Conservation (phyloP, 1,140 invertebrate genomes). For the Psix sp. region DNA sequence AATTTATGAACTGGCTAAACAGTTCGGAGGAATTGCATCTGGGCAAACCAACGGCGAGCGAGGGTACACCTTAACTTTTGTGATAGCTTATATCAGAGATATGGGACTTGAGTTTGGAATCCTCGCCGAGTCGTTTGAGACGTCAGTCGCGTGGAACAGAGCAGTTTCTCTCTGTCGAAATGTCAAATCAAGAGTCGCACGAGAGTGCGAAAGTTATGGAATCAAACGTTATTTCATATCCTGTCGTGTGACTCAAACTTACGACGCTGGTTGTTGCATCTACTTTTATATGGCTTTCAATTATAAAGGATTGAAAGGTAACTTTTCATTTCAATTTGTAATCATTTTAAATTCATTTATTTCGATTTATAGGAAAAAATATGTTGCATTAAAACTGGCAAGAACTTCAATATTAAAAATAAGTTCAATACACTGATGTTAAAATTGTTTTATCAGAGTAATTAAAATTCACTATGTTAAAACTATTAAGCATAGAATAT, state of each 20-base stretch:
- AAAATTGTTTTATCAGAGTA: too few species aligned
- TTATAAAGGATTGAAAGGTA: constrained; percentile 72
- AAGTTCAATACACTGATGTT: too few species aligned
- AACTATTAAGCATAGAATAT: too few species aligned
- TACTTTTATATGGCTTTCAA: constrained; percentile 99
- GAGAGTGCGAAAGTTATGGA: constrained; percentile 83
- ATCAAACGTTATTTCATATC: constrained; percentile 84
- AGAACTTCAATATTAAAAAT: too few species aligned
- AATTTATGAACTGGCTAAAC: constrained; percentile 89
- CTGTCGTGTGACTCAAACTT: constrained; percentile 95
- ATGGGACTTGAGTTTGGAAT: constrained; percentile 92
- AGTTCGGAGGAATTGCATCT: constrained; percentile 87
- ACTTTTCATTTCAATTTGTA: not conserved
- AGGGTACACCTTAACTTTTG: constrained; percentile 97
- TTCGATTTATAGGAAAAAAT: not conserved
- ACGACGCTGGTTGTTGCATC: constrained; percentile 97
- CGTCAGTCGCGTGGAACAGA: constrained; percentile 97
- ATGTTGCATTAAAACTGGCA: constrained; percentile 4
- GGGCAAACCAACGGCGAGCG: constrained; percentile 95
- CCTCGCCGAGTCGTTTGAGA: constrained; percentile 98
- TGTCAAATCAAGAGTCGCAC: constrained; percentile 88
- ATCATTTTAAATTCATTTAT: not conserved
- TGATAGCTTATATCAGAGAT: constrained; percentile 98
- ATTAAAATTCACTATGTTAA: too few species aligned
- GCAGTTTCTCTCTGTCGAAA: constrained; percentile 90